Percentiles rank a stretch among this genome's conserved stretches.
Evolutionary conservation across 2,888 invertebrate genomes (phyloP).

Genomic region (Cyaniris semiargus): DNA sequence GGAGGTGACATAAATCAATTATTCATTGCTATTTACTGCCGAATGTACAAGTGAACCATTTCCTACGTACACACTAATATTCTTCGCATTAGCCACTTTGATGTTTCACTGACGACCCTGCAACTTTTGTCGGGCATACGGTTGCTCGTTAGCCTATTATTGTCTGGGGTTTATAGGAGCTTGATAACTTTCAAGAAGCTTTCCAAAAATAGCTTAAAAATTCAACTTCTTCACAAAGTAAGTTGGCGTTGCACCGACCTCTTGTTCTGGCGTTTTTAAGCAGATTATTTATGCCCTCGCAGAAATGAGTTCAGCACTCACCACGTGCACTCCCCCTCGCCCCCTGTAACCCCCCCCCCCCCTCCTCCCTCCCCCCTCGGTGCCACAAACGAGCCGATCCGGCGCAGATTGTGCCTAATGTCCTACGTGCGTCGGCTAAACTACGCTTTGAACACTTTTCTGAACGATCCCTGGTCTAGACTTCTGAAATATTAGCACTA

Average conservation of each 20-base stretch:
- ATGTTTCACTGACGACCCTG: neutral
- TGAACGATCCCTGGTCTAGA: neutral
- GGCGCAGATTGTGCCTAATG: slow-evolving; percentile 17
- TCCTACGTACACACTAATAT: neutral
- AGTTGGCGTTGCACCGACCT: neutral
- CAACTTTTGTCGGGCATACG: neutral
- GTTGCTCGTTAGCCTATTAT: neutral
- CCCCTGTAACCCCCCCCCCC: neutral
- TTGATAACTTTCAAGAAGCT: neutral
- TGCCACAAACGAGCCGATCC: slow-evolving; percentile 8
- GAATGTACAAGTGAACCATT: too few species aligned
- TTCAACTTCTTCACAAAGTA: neutral
- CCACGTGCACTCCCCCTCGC: neutral
- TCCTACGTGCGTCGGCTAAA: slow-evolving; percentile 3
- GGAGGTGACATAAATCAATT: too few species aligned
- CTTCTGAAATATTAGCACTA: neutral
- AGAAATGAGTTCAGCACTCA: neutral
- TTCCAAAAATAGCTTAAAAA: neutral
- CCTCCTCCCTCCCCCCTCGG: neutral
- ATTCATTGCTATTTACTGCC: too few species aligned
- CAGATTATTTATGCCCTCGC: slow-evolving; percentile 4
- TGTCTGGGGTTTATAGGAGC: neutral
- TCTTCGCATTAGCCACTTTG: neutral
- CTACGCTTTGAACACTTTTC: slow-evolving; percentile 1
- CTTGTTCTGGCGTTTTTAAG: slow-evolving; percentile 13